A percentile compares a stretch with the other conserved stretches of the same genome.
phyloP scores from a whole-genome alignment of 2,888 invertebrate species.

The Xylocampa areola region DNA sequence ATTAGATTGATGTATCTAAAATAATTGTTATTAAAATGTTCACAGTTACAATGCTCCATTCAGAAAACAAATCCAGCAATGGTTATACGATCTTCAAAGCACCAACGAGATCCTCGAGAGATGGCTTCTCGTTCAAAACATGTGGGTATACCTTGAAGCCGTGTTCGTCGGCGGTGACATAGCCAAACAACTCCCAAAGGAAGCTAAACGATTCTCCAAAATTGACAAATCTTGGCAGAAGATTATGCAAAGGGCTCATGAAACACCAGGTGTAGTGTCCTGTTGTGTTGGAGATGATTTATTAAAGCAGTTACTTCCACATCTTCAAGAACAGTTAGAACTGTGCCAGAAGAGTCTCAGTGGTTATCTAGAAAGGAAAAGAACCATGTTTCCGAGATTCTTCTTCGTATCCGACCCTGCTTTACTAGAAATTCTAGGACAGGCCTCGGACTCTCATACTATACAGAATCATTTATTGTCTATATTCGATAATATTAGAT shows the following conservation, averaged over 20 bases:
- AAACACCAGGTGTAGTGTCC: conserved; percentile 98
- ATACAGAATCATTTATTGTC: conserved; percentile 98
- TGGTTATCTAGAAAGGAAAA: conserved; percentile 97
- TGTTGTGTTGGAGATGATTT: conserved; percentile 99
- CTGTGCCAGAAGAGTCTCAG: conserved; percentile 99
- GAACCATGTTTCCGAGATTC: conserved; percentile 97
- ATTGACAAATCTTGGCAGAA: conserved; percentile 99
- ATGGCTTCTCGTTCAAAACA: conserved; percentile 98
- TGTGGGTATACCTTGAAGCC: conserved; percentile 99
- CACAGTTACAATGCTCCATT: conserved; percentile 98
- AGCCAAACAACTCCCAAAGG: conserved; percentile 98
- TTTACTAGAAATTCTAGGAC: conserved; percentile 96
- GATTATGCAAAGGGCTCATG: conserved; percentile 98
- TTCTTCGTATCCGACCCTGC: conserved; percentile 98
- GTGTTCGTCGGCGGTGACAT: conserved; percentile 99
- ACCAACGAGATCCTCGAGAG: conserved; percentile 98
- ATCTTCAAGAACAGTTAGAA: conserved; percentile 98
- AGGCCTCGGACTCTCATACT: conserved; percentile 98
- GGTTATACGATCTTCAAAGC: conserved; percentile 98
- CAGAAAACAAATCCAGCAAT: conserved; percentile 98
- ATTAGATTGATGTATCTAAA: neutral
- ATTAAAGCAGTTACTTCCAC: conserved; percentile 96
- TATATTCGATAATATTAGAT: conserved; percentile 98
- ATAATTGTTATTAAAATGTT: conserved; percentile 28
- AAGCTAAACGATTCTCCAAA: conserved; percentile 98